Conservation (phyloP, 2,888 invertebrate species). For the Macaria liturata region DNA sequence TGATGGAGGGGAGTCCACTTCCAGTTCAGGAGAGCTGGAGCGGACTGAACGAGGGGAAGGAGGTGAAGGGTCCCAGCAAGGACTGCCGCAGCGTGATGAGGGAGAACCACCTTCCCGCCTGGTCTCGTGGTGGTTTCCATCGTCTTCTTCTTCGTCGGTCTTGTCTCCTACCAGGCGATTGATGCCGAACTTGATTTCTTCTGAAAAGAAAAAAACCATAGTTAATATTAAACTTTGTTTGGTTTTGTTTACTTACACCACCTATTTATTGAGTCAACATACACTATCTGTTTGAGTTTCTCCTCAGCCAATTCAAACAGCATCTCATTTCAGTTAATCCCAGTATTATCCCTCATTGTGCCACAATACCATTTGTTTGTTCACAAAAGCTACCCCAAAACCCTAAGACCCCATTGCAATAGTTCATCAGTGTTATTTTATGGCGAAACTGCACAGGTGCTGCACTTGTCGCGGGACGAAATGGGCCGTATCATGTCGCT, state of each 20-base stretch:
- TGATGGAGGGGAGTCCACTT: slow-evolving; percentile 89
- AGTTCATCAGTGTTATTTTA: slow-evolving; percentile 57
- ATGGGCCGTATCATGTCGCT: slow-evolving; percentile 86
- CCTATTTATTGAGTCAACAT: too few relatives aligned
- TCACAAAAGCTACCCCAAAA: slow-evolving; percentile 55
- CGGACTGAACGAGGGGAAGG: slow-evolving; percentile 75
- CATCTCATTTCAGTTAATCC: slow-evolving; percentile 30
- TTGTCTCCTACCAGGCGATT: slow-evolving; percentile 89
- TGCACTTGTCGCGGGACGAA: slow-evolving; percentile 81
- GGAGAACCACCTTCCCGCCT: slow-evolving; percentile 71
- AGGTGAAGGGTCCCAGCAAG: slow-evolving; percentile 80
- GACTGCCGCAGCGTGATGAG: slow-evolving; percentile 78
- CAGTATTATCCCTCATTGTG: slow-evolving; percentile 37
- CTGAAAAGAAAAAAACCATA: slow-evolving; percentile 71
- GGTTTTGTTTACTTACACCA: too few relatives aligned
- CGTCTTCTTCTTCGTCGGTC: slow-evolving; percentile 85
- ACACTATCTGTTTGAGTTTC: not conserved
- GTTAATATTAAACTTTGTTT: not conserved
- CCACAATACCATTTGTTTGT: slow-evolving; percentile 51
- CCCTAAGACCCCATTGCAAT: slow-evolving; percentile 43
- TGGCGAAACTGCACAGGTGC: slow-evolving; percentile 75
- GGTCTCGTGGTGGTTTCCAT: slow-evolving; percentile 67
- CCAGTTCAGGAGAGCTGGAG: slow-evolving; percentile 87
- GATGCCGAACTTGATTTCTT: slow-evolving; percentile 93
- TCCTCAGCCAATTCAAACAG: slow-evolving; percentile 20